Evolutionary conservation across 2,113 vertebrate genomes (phyloP).

Genomic region (Eubucco bourcierii): DNA sequence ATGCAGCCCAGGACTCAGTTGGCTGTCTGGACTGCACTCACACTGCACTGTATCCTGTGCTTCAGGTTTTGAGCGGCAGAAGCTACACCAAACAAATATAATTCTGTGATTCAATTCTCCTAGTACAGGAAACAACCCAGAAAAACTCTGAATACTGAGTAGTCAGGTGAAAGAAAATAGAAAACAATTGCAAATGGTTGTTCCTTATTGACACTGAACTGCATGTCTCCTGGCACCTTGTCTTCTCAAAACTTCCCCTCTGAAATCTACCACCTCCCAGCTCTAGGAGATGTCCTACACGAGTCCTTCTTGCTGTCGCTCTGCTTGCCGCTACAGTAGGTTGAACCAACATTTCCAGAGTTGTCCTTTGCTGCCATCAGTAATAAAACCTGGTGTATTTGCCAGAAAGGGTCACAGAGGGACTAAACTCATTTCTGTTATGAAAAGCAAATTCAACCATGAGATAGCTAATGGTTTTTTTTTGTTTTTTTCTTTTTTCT

Average conservation of each 20-base stretch:
- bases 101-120: background rate
- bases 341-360: background rate
- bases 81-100: background rate
- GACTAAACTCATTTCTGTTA: background rate
- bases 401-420: background rate
- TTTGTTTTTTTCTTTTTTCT: too few relatives aligned
- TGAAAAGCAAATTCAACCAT: background rate
- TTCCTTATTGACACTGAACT: background rate
- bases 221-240: background rate
- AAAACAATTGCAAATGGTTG: background rate
- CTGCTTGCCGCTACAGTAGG: rapidly evolving
- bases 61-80: background rate
- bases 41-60: background rate
- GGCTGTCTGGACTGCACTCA: too few relatives aligned
- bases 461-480: background rate
- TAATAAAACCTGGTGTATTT: background rate
- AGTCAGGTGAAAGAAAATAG: background rate
- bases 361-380: background rate
- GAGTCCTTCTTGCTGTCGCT: background rate
- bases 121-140: background rate
- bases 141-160: background rate
- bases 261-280: background rate
- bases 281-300: background rate
- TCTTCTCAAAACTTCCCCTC: background rate
- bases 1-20: too few relatives aligned